Conservation (phyloP, 2,888 invertebrate species). For the Entomobrya multifasciata region DNA sequence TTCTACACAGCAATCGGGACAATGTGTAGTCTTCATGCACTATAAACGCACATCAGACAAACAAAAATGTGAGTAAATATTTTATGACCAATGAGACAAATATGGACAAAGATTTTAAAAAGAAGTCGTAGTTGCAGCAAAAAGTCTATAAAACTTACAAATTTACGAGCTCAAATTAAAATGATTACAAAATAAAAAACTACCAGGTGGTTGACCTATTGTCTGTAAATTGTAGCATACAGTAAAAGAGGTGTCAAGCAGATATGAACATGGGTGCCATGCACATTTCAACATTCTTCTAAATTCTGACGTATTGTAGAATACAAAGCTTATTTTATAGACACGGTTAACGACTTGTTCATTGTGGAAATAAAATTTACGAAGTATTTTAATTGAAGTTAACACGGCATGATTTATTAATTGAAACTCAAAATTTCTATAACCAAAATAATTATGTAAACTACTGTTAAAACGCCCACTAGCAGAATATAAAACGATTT, state of each 20-base stretch:
- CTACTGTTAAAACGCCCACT: neutral
- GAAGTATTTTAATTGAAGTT: no score
- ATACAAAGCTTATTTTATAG: no score
- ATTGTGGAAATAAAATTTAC: no score
- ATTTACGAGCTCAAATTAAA: constrained; percentile 14
- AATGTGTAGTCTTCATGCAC: neutral
- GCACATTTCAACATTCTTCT: no score
- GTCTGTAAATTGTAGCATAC: no score
- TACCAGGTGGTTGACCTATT: neutral
- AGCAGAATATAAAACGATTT: neutral
- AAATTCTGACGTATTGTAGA: no score
- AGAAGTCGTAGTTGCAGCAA: neutral
- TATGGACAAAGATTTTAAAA: constrained; percentile 14
- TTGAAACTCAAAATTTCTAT: no score
- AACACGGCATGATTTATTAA: no score
- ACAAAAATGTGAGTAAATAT: constrained; percentile 8
- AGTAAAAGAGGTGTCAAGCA: no score
- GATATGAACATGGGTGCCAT: neutral
- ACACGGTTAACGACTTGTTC: no score
- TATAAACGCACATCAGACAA: constrained; percentile 10
- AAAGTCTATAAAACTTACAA: constrained; percentile 1
- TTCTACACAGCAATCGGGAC: constrained; percentile 21
- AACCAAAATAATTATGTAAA: neutral
- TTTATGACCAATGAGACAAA: constrained; percentile 4
- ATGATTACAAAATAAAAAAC: neutral